Evolutionary conservation across 2,113 vertebrate genomes (phyloP).

Genomic region (Climacteris rufus): DNA sequence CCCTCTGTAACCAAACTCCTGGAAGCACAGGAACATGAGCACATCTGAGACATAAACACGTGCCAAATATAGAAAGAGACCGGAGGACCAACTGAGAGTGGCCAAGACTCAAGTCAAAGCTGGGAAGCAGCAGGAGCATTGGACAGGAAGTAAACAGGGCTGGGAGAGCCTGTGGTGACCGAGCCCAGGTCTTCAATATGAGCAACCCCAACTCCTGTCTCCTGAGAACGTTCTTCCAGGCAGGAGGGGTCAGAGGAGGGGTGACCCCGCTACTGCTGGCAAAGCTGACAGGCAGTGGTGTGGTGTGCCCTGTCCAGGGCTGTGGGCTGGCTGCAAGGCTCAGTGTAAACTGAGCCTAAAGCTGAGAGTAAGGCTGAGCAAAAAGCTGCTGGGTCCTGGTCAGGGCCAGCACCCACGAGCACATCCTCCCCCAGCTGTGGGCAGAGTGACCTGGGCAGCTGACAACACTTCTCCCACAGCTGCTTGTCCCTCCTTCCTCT

Average conservation of each 20-base stretch:
- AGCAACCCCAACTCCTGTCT: accelerated
- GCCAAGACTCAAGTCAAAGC: neutral
- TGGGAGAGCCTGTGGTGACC: neutral
- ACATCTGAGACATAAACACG: neutral
- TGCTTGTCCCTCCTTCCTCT: neutral
- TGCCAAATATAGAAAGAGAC: neutral
- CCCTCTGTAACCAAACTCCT: neutral
- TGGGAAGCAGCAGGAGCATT: neutral
- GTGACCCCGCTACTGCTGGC: neutral
- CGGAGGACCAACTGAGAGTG: neutral
- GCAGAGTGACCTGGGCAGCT: neutral
- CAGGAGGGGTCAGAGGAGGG: neutral
- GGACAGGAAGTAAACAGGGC: neutral
- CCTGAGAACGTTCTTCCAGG: no score
- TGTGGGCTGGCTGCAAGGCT: neutral
- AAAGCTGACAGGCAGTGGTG: neutral
- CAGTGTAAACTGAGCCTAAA: neutral
- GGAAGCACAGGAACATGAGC: accelerated
- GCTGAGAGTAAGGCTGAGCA: neutral
- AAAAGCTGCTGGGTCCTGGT: neutral
- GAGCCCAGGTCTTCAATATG: neutral
- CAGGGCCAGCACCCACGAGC: accelerated
- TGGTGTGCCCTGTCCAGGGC: neutral
- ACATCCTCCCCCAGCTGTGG: neutral
- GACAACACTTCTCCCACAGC: accelerated